Base-by-base conservation (phyloP, 2,113 vertebrate genomes). In the Oreocharis arfaki region DNA sequence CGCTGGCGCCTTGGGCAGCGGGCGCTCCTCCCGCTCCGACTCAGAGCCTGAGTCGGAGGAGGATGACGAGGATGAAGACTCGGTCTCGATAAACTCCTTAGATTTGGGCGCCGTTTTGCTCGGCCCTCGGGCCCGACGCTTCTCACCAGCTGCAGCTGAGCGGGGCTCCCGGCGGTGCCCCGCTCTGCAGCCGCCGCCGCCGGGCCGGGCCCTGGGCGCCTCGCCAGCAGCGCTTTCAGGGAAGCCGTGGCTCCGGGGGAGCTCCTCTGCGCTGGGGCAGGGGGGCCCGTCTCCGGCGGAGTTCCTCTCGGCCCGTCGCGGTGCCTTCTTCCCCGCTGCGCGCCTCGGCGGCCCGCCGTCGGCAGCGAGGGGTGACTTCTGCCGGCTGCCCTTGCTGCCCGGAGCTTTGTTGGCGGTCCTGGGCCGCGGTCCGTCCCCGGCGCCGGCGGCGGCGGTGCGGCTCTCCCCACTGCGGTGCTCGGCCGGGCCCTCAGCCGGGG, bases 1-100 rank as follows among this genome's bases (percentile, higher is more conserved):
- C 13, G 90, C 33, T 1, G 91, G 97, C 4, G 96, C 98, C 96
- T 98, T 99, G 95, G 98, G 88, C 92, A 98, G 89, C 1, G 96
- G 96, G 33, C 63, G 97, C 89, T 98, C 98, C 47, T 98, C 98
- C 73, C 84, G 94, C 89, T 98, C 98, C 0, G 98, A 98, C 87
- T 99, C 99, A 8, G 98, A 98, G 64, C 98, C 98, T 0, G 98
- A 98, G 76, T 97, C 98, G 0, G 98, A 98, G 64, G 98, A 98
- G 17, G 98, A 98, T 1, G 98, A 96, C 0, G 98, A 99, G 15
- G 76, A 98, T 0, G 97, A 98, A 17, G 98, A 98, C 71, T 98
- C 98, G 1, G 98, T 98, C 61, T 98, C 98, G 13, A 98, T 97
- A 80, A 98, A 98, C 82, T 97, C 98, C 97, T 97, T 98, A 75